phyloP scores from a whole-genome alignment of 2,797 vertebrate genomes.

The Mus minutoides region DNA sequence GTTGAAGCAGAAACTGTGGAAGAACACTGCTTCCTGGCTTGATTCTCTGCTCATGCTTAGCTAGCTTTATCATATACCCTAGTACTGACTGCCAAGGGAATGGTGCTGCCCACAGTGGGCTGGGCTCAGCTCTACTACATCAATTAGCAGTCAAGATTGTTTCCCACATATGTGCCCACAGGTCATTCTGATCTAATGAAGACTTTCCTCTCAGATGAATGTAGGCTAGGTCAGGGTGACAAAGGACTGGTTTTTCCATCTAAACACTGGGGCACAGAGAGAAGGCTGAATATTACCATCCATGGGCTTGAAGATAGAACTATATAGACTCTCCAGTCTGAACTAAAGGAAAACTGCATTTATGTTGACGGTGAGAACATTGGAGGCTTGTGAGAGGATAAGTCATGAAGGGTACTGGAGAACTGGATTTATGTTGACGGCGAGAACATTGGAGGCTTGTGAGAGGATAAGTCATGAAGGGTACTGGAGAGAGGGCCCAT shows the following conservation, averaged over 20 bases:
- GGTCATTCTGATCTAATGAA: background rate
- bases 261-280: background rate
- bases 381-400: background rate
- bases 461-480: background rate
- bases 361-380: background rate
- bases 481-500: background rate
- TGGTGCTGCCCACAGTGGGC: background rate
- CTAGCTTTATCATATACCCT: background rate
- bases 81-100: background rate
- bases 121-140: background rate
- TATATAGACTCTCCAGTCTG: background rate
- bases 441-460: background rate
- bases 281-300: background rate
- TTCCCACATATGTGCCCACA: background rate
- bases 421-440: background rate
- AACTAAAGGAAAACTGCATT: background rate
- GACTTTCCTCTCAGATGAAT: background rate
- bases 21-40: background rate
- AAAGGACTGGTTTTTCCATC: background rate
- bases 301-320: background rate
- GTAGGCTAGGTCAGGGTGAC: background rate
- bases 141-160: background rate
- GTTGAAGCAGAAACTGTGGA: background rate
- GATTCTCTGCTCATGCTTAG: background rate
- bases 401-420: background rate